Evolutionary conservation across 2,797 vertebrate species (phyloP), one percentile per base, ranked within the genome.

Genomic region (Anas capensis): DNA sequence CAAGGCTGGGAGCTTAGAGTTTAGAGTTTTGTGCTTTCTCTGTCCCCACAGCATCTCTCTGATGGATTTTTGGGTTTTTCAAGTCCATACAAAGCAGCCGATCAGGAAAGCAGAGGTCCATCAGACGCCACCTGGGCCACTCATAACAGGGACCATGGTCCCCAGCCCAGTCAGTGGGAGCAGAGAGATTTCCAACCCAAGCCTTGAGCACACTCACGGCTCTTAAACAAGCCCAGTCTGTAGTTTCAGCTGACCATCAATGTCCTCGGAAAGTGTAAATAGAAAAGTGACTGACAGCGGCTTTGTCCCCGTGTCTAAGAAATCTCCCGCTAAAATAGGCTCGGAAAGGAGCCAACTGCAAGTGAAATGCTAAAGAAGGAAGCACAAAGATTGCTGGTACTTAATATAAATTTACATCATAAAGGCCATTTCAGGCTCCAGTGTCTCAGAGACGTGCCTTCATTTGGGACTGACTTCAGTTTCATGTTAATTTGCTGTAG

Each of bases 121-220:
- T 36, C 33, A 24, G 26, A 36, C 27, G 31, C 42, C 42, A 38
- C 31, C 36, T 21, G 10, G n/a, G 40, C 54, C 66, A 72, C 33
- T 7, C 1, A 2, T 8, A 42, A 11, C 12, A 11, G 76, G 48
- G 4, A 29, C 36, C 31, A 0, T 2, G 2, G 10, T 40, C 11
- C 51, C 62, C 34, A 57, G 44, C 3, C 10, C 29, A 9, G 38
- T 54, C 38, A 23, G 14, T 1, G 2, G 2, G 33, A 87, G 31
- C 65, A 10, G 26, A 69, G 31, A 38, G 11, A 27, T 66, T 42
- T 48, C 54, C 73, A 78, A 4, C 33, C 54, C 44, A 72, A 62
- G 14, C 31, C 16, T 53, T 60, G 72, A 71, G 33, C 24, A 6
- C 31, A 4, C 36, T 40, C 29, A 3, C 16, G 18, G 5, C 66